Conservation (phyloP, 2,888 invertebrate genomes). For the Dyspetes luteomarginatus region DNA sequence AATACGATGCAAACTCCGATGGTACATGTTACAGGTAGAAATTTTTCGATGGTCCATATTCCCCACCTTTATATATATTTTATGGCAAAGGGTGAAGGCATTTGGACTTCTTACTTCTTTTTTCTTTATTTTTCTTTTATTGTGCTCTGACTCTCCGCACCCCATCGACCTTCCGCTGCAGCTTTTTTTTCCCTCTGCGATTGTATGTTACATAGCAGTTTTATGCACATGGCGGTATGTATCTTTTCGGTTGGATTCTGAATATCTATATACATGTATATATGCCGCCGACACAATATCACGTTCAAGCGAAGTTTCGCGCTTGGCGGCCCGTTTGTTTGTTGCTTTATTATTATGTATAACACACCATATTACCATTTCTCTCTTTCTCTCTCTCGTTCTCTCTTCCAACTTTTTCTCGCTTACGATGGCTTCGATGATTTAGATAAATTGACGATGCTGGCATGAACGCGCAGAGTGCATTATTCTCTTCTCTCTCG, state of each 20-base stretch:
- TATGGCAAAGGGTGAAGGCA: conserved; percentile 31
- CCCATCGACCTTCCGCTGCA: conserved; percentile 65
- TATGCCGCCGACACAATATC: conserved; percentile 53
- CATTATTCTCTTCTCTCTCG: conserved; percentile 16
- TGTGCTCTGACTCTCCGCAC: conserved; percentile 15
- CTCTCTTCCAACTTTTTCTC: background rate
- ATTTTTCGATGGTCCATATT: no score
- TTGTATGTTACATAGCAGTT: conserved; percentile 14
- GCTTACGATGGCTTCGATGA: conserved; percentile 67
- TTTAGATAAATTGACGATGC: conserved; percentile 76
- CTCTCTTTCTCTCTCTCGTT: conserved; percentile 33
- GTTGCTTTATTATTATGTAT: conserved; percentile 73
- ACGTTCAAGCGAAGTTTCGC: conserved; percentile 52
- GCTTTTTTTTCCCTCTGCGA: conserved; percentile 40
- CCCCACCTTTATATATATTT: no score
- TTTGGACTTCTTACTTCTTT: conserved; percentile 12
- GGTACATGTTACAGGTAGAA: no score
- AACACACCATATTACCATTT: conserved; percentile 71
- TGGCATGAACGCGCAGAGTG: conserved; percentile 53
- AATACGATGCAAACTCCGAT: no score
- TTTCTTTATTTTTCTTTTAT: conserved; percentile 6
- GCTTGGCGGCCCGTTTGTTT: conserved; percentile 66
- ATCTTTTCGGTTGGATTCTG: conserved; percentile 44
- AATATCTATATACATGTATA: conserved; percentile 53
- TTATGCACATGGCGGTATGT: conserved; percentile 10